Evolutionary conservation across 1,140 invertebrate genomes (phyloP), one percentile per base, ranked within the genome.

Genomic region (Tetramorium alpestre): DNA sequence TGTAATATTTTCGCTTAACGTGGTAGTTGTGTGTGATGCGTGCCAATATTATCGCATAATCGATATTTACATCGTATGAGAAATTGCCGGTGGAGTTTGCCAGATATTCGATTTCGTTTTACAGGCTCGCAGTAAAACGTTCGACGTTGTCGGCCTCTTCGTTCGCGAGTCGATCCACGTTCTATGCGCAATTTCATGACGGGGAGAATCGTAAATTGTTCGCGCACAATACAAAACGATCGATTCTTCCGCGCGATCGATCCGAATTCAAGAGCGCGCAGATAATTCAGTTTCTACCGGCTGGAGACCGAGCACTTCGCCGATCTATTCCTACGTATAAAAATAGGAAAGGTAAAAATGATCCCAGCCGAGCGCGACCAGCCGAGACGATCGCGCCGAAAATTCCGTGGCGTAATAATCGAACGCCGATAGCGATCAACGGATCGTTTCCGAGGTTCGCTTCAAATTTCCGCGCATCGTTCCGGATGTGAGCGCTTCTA

Each of bases 121-220:
- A 62, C 28, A 73, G 28, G 56, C 25, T 22, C 4, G 67, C 41
- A 18, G 33, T 73, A 62, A 84, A 84, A 84, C 4, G 41, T 25
- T 62, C 25, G 67, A 11, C 22, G 51, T 72, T 41, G 51, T 82
- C 65, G 38, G 67, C 54, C n/a, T n/a, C 18, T 47, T 41, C 51
- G 44, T 54, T 54, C 69, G 69, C 60, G 41, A 89, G 33, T 64
- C 44, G 65, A 72, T 75, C 7, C 77, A 25, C 69, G 72, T 85
- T 58, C 54, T 58, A 81, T 76, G 70, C 77, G 54, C 86, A 64
- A 88, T 88, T 88, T 76, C 87, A 84, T 54, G 54, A 38, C 54
- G 62, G 51, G n/a, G 41, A 28, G 28, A 73, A 72, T 78, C 65
- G 49, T 78, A 88, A 89, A 88, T 89, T 89, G 87, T 88, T 73